These are phyloP conservation scores for Oxytorus armatus DNA, from an alignment of 2,888 invertebrate species.

Conservation along the genomic window DNA sequence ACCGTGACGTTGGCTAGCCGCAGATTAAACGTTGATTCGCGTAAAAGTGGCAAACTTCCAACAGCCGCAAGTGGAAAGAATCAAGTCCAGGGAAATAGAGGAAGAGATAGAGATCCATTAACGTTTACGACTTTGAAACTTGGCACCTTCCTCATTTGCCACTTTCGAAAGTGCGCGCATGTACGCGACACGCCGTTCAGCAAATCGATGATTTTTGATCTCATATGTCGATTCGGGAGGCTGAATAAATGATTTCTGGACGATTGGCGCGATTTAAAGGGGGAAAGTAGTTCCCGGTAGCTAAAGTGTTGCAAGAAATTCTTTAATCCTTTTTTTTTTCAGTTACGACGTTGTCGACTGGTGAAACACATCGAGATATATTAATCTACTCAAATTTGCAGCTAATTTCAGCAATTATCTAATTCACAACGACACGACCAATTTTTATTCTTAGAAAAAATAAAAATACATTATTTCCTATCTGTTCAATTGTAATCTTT, in stretches of 20 bases:
- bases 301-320: not conserved
- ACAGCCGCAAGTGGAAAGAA: conserved; percentile 7
- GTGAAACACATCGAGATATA: not conserved
- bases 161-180: conserved; percentile 54
- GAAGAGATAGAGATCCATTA: conserved; percentile 50
- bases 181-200: not conserved
- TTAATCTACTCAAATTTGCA: too few relatives aligned
- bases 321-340: conserved; percentile 5
- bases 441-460: too few relatives aligned
- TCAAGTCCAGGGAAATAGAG: conserved; percentile 28
- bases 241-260: conserved; percentile 43
- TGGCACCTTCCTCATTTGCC: conserved; percentile 61
- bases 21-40: conserved; percentile 24
- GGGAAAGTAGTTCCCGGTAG: conserved; percentile 4
- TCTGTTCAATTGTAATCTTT: too few relatives aligned
- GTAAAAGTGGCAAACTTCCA: conserved; percentile 61
- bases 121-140: conserved; percentile 62
- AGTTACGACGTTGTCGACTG: not conserved
- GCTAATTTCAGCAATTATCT: too few relatives aligned
- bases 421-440: too few relatives aligned
- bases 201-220: conserved; percentile 18
- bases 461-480: too few relatives aligned
- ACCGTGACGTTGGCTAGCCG: conserved; percentile 14
- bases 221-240: conserved; percentile 34
- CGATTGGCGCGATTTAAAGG: not conserved